Evolutionary conservation across 2,113 vertebrate species (phyloP), one percentile per base, ranked within the genome.

Genomic region (Ammodytes dubius): DNA sequence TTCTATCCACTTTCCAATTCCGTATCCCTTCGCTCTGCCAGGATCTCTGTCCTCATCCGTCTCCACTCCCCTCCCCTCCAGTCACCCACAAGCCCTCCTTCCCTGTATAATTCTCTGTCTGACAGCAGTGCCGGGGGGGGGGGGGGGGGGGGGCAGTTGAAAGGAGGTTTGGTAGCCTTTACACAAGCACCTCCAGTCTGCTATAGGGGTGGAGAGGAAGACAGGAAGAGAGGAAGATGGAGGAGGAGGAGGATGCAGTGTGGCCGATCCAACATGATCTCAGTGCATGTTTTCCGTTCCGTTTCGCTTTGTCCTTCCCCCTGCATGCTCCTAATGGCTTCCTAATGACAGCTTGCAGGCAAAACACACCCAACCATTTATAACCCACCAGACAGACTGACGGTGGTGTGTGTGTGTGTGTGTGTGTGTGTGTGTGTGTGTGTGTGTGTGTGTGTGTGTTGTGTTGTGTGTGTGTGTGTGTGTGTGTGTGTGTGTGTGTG

Each of bases 301-400:
- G 40, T 88, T 83, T 84, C 7, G 77, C 88, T 85, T 74, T 74
- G 89, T 88, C 90, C 83, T 88, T 83, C 86, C 82, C 27, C 83
- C 89, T 80, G 86, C 89, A 85, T 81, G 90, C 85, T 91, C 70
- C 89, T 92, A 93, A 94, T 94, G 93, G 91, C 85, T 92, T 93
- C 84, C 88, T 94, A 94, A 94, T 93, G 93, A 92, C 93, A 93
- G 88, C 92, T 94, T 90, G 86, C 91, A 92, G 91, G 91, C 92
- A 93, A 77, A 87, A 81, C 87, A 90, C 88, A 91, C 84, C 85
- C 87, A 52, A 79, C 80, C 90, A 93, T 94, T 91, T 94, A 91
- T 91, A 91, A 89, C 83, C 27, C 77, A 90, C 80, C 86, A 78
- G 84, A 90, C 87, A 90, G 75, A 74, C 65, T 78, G 37, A 66